These are phyloP conservation scores for Cyprinodon variegatus DNA, from an alignment of 2,113 vertebrate species.

Conservation along the genomic window DNA sequence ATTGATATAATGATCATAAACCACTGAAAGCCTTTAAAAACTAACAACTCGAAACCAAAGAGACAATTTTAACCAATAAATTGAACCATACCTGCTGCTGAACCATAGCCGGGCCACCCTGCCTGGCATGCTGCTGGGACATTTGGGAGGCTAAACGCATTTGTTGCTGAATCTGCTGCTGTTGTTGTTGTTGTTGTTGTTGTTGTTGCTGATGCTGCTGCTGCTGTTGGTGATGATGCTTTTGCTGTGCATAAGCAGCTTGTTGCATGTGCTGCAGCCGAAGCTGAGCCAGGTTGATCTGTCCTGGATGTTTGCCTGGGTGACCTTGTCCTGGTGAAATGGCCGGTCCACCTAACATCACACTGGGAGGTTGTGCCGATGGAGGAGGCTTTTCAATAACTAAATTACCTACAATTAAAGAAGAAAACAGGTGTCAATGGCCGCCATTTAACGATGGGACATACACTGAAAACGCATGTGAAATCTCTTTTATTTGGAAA, in stretches of 20 bases:
- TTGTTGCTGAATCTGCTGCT: conserved; percentile 87
- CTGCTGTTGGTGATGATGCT: conserved; percentile 80
- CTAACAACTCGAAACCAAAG: not conserved
- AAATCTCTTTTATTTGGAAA: not conserved
- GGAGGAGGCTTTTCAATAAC: conserved; percentile 93
- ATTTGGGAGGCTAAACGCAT: conserved; percentile 94
- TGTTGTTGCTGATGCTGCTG: conserved; percentile 83
- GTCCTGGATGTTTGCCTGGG: conserved; percentile 87
- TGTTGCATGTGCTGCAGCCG: conserved; percentile 97
- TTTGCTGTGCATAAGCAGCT: conserved; percentile 82
- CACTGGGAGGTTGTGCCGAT: conserved; percentile 85
- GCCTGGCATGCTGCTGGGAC: conserved; percentile 86
- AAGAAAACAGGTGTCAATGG: conserved; percentile 2
- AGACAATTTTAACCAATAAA: not conserved
- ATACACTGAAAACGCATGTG: not conserved
- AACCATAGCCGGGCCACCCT: conserved; percentile 85
- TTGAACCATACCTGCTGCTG: conserved; percentile 86
- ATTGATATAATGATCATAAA: not conserved
- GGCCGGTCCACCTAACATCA: conserved; percentile 88
- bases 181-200: conserved; percentile 89
- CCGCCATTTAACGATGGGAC: not conserved
- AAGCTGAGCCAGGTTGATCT: conserved; percentile 97
- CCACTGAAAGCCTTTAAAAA: not conserved
- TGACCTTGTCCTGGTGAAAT: conserved; percentile 90
- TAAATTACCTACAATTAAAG: conserved; percentile 85